phyloP scores from a whole-genome alignment of 2,888 invertebrate species.

The Augochlorella aurata region DNA sequence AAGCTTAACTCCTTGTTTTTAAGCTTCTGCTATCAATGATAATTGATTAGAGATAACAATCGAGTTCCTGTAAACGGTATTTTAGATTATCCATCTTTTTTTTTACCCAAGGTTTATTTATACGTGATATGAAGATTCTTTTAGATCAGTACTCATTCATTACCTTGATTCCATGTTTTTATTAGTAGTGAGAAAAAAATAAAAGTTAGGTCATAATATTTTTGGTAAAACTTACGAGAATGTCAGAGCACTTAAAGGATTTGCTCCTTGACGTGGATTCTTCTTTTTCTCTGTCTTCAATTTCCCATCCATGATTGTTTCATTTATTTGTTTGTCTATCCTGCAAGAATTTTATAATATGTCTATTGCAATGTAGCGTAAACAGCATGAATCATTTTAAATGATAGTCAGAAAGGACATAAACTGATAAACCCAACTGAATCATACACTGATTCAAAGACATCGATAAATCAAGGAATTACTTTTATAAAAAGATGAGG shows the following conservation, averaged over 20 bases:
- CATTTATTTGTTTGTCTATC: conserved; percentile 16
- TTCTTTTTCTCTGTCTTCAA: conserved; percentile 72
- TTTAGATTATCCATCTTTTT: conserved; percentile 37
- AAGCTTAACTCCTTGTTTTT: conserved; percentile 36
- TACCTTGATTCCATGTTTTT: conserved; percentile 19
- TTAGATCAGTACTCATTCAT: conserved; percentile 13
- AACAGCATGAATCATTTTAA: background rate
- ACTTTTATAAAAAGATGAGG: background rate
- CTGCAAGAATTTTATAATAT: conserved; percentile 25
- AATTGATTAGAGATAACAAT: conserved; percentile 31
- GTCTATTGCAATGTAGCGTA: background rate
- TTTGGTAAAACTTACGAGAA: conserved; percentile 82
- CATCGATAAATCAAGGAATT: background rate
- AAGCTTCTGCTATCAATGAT: conserved; percentile 16
- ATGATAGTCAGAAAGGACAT: background rate
- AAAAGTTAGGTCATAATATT: background rate
- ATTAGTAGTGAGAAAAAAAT: background rate
- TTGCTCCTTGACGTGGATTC: conserved; percentile 84
- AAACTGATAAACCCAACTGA: background rate
- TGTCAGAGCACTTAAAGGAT: conserved; percentile 83
- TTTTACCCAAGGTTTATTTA: conserved; percentile 34
- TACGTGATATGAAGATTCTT: conserved; percentile 33
- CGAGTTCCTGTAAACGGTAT: background rate
- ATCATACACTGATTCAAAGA: background rate
- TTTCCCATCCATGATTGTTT: conserved; percentile 77